Conservation (phyloP, 2,888 invertebrate species). For the Philereme vetulata region DNA sequence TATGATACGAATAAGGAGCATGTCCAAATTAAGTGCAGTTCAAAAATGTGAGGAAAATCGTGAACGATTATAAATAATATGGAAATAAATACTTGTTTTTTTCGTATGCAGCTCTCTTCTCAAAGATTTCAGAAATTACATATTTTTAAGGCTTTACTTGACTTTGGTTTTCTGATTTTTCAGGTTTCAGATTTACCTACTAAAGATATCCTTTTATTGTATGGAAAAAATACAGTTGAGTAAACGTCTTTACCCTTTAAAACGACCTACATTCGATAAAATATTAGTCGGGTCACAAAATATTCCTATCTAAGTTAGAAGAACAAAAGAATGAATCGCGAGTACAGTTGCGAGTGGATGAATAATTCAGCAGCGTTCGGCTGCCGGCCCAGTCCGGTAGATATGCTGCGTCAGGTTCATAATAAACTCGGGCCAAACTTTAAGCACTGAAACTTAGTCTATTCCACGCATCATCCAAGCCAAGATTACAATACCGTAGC, state of each 20-base stretch:
- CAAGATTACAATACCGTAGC: constrained; percentile 14
- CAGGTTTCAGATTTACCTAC: no score
- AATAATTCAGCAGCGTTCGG: constrained; percentile 58
- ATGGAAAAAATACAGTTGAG: no score
- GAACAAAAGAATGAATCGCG: constrained; percentile 61
- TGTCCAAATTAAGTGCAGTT: no score
- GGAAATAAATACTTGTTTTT: no score
- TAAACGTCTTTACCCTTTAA: constrained; percentile 1
- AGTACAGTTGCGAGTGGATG: constrained; percentile 56
- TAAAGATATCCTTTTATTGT: no score
- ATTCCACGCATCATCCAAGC: constrained; percentile 39
- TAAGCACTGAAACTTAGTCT: constrained; percentile 38
- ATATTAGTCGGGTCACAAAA: constrained; percentile 17
- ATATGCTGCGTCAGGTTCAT: constrained; percentile 57
- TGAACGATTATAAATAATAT: no score
- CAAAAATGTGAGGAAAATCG: no score
- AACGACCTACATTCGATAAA: constrained; percentile 8
- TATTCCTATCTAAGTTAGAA: constrained; percentile 41
- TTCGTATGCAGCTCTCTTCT: no score
- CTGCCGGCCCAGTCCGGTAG: constrained; percentile 42
- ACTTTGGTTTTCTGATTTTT: no score
- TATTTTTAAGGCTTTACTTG: no score
- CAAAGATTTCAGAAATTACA: no score
- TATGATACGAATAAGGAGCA: no score
- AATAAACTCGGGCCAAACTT: constrained; percentile 51